These are phyloP conservation scores for Oligia latruncula DNA, from an alignment of 2,888 invertebrate genomes.

Conservation along the genomic window DNA sequence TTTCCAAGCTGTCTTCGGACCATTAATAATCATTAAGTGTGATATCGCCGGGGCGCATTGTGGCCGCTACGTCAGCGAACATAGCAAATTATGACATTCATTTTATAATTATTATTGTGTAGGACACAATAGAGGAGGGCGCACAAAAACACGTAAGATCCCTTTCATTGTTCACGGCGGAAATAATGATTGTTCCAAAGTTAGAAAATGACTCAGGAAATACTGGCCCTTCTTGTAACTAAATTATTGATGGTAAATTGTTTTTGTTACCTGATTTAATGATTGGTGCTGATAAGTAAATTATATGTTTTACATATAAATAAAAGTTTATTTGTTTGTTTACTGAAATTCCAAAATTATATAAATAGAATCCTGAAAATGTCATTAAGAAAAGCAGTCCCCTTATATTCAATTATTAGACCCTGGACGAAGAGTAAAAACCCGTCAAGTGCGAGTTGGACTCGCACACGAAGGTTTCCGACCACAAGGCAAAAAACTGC, in stretches of 20 bases:
- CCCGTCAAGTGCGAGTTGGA: too few species aligned
- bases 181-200: slow-evolving; percentile 79
- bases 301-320: not conserved
- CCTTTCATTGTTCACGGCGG: slow-evolving; percentile 76
- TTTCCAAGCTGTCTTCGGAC: slow-evolving; percentile 76
- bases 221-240: slow-evolving; percentile 60
- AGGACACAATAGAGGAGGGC: slow-evolving; percentile 77
- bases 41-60: slow-evolving; percentile 78
- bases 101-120: slow-evolving; percentile 84
- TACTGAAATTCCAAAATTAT: not conserved
- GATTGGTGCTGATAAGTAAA: not conserved
- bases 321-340: not conserved
- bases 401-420: too few species aligned
- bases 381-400: not conserved
- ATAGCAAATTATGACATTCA: slow-evolving; percentile 85
- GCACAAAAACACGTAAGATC: slow-evolving; percentile 80
- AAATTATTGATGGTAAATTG: slow-evolving; percentile 14
- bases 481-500: too few species aligned
- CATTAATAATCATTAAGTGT: slow-evolving; percentile 85
- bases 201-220: slow-evolving; percentile 76
- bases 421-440: too few species aligned
- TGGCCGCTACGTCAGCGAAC: slow-evolving; percentile 72
- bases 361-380: not conserved
- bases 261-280: slow-evolving; percentile 12
- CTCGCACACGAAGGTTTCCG: too few species aligned